Conservation (phyloP, 2,888 invertebrate genomes). For the Dryobota labecula region DNA sequence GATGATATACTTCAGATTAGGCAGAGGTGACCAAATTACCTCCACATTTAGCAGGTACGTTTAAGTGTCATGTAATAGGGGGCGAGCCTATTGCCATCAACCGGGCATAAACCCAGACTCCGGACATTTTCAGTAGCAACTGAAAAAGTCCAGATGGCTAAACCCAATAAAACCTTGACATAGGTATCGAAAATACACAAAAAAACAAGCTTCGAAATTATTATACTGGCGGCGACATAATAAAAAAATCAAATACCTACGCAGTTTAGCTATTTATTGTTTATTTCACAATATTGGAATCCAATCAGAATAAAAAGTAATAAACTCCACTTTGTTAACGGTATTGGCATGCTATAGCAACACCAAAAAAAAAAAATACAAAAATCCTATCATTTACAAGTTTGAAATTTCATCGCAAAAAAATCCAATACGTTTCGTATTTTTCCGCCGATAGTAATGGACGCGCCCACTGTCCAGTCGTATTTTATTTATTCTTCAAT, state of each 20-base stretch:
- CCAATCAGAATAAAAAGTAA: constrained; percentile 25
- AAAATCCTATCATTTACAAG: constrained; percentile 58
- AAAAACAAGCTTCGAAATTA: neutral
- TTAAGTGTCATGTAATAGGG: neutral
- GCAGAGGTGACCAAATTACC: neutral
- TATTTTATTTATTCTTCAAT: constrained; percentile 68
- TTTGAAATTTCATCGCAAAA: constrained; percentile 41
- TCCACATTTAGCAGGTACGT: neutral
- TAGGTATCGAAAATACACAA: neutral
- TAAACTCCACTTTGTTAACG: constrained; percentile 26
- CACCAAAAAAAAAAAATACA: constrained; percentile 9
- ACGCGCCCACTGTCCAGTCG: constrained; percentile 49
- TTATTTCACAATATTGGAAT: neutral
- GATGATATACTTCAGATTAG: neutral
- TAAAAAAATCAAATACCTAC: neutral
- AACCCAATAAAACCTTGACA: no score
- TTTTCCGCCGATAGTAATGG: constrained; percentile 62
- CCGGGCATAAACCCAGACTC: neutral
- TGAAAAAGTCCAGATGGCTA: no score
- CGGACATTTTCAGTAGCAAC: no score
- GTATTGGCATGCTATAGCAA: neutral
- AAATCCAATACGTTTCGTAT: constrained; percentile 28
- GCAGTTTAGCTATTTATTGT: neutral
- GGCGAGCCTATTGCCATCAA: neutral
- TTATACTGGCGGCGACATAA: neutral